phyloP scores from a whole-genome alignment of 2,888 invertebrate genomes.

The Drosophila diplacantha region DNA sequence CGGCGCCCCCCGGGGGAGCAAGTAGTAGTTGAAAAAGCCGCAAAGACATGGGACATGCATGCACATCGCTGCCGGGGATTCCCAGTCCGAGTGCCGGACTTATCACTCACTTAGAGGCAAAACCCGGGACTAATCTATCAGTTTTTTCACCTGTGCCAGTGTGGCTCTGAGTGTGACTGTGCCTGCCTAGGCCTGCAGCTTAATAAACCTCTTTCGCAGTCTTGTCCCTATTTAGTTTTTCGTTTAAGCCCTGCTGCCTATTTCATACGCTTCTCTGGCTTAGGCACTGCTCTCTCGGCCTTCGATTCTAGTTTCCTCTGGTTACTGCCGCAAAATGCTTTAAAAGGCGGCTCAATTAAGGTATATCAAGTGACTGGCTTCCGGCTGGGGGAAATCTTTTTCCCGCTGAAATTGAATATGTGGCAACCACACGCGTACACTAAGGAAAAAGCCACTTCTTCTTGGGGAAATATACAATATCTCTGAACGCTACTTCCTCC shows the following conservation, averaged over 20 bases:
- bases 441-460: neutral
- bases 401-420: slow-evolving; percentile 40
- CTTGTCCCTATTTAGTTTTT: slow-evolving; percentile 3
- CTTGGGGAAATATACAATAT: too few relatives aligned
- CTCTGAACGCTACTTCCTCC: neutral
- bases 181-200: neutral
- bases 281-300: neutral
- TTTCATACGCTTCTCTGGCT: neutral
- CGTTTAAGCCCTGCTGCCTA: slow-evolving; percentile 16
- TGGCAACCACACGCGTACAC: slow-evolving; percentile 12
- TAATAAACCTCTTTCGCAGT: neutral
- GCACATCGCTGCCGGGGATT: slow-evolving; percentile 11
- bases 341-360: slow-evolving; percentile 38
- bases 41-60: slow-evolving; percentile 14
- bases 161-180: too few relatives aligned
- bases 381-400: slow-evolving; percentile 27
- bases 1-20: neutral
- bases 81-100: slow-evolving; percentile 26
- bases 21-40: neutral
- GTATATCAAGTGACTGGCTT: slow-evolving; percentile 41
- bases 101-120: slow-evolving; percentile 17
- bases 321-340: neutral
- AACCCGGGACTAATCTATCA: slow-evolving; percentile 18
- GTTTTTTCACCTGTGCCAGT: neutral
- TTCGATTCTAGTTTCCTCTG: slow-evolving; percentile 16